Conservation (phyloP, 2,888 invertebrate genomes). For the Leuctra nigra region DNA sequence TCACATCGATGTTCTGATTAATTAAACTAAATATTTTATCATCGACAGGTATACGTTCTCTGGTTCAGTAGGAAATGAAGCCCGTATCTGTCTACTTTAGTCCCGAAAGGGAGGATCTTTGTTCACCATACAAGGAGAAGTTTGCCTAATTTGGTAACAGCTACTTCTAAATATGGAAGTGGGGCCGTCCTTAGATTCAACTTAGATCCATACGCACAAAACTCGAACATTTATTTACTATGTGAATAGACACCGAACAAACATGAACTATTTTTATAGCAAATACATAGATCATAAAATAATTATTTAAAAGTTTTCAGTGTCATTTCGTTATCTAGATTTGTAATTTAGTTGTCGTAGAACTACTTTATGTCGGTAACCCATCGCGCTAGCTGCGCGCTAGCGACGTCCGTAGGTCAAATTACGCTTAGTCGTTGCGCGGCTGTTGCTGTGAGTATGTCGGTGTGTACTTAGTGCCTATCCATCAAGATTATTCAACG, state of each 20-base stretch:
- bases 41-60: conserved; percentile 23
- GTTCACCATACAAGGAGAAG: conserved; percentile 72
- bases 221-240: conserved; percentile 2
- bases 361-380: conserved; percentile 31
- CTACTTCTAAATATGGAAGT: conserved; percentile 75
- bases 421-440: conserved; percentile 39
- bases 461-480: conserved; percentile 24
- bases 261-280: not conserved
- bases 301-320: not conserved
- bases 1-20: conserved; percentile 4
- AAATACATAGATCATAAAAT: too few relatives aligned
- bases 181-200: conserved; percentile 50
- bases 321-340: not conserved
- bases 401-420: conserved; percentile 41
- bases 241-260: not conserved
- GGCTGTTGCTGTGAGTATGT: conserved; percentile 26
- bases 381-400: conserved; percentile 38
- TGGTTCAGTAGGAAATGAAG: conserved; percentile 28
- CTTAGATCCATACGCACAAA: conserved; percentile 27
- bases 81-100: conserved; percentile 33
- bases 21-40: conserved; percentile 8
- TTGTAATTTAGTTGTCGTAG: conserved; percentile 2
- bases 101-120: conserved; percentile 63
- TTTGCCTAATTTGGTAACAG: conserved; percentile 76
- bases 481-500: conserved; percentile 37